phyloP scores from a whole-genome alignment of 2,888 invertebrate species.

The Bombyx huttoni region DNA sequence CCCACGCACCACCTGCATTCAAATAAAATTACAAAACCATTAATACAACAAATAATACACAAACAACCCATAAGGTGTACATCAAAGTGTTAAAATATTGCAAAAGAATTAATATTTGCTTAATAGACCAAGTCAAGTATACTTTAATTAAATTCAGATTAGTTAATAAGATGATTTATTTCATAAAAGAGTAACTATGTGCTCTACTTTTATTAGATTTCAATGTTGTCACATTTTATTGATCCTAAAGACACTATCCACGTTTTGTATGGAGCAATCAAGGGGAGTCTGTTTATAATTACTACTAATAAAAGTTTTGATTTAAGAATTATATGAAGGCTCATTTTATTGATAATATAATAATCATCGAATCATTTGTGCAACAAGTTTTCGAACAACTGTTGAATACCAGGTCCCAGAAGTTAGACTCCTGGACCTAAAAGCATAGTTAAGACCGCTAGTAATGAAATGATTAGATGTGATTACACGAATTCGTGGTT shows the following conservation, averaged over 20 bases:
- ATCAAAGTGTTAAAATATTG: no score
- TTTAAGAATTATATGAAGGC: neutral
- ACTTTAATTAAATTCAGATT: no score
- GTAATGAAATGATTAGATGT: neutral
- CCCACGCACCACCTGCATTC: conserved; percentile 80
- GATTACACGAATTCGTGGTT: no score
- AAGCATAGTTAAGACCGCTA: neutral
- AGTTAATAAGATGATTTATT: no score
- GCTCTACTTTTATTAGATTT: neutral
- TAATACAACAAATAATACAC: neutral
- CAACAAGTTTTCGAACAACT: conserved; percentile 65
- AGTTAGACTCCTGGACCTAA: neutral
- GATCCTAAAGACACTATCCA: neutral
- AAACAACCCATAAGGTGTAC: no score
- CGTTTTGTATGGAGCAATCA: neutral
- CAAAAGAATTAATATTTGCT: no score
- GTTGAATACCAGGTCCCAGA: conserved; percentile 35
- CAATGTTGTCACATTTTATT: neutral
- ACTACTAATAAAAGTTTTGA: neutral
- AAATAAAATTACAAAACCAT: neutral
- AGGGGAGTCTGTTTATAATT: neutral
- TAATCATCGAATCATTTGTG: conserved; percentile 33
- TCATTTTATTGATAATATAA: neutral
- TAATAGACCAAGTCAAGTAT: no score
- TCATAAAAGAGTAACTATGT: no score